Base-by-base conservation (phyloP, 2,113 vertebrate genomes). In the Passer domesticus region DNA sequence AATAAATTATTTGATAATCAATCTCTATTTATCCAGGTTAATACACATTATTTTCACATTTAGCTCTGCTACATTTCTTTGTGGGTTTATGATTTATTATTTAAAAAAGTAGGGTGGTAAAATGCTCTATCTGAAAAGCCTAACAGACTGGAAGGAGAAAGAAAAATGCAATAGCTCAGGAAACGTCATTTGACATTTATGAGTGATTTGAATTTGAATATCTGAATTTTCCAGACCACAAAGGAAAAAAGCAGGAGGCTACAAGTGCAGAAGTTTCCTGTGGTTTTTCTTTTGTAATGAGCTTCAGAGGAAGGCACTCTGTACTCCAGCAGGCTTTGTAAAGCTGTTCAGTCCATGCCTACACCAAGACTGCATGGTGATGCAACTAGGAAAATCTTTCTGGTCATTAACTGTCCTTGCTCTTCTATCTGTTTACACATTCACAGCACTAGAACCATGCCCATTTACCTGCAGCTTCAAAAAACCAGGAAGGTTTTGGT, bases 141-240 rank as follows among this genome's bases (percentile, higher is more conserved):
- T 85, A 91, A 77, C 18, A 72, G 31, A 63, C 11, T 21, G 18
- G 9, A 35, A 89, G 18, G 22, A 39, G 91, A 86, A 80, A 92
- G 17, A 17, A 77, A 74, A 84, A 74, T 8, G 9, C 4, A 39
- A 30, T 28, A 49, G 14, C 28, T 85, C 9, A 43, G 35, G 59
- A 88, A 92, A 82, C 3, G 15, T 83, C 60, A 41, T 85, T 85
- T 92, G 39, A 79, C 76, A 87, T 93, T 81, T 83, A 72, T 74
- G 72, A 89, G 27, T 19, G 28, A 87, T 96, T 87, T 94, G 64
- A 86, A 83, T 94, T 83, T 93, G 49, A 91, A 73, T 91, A 62
- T 79, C 58, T 92, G 90, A 75, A 63, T 89, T 93, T 84, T 9
- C 58, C 89, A 94, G 60, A 70, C 35, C 53, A 87, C 77, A 90